Base-by-base conservation (phyloP, 2,888 invertebrate genomes). In the Leptinotarsa tumamoca region DNA sequence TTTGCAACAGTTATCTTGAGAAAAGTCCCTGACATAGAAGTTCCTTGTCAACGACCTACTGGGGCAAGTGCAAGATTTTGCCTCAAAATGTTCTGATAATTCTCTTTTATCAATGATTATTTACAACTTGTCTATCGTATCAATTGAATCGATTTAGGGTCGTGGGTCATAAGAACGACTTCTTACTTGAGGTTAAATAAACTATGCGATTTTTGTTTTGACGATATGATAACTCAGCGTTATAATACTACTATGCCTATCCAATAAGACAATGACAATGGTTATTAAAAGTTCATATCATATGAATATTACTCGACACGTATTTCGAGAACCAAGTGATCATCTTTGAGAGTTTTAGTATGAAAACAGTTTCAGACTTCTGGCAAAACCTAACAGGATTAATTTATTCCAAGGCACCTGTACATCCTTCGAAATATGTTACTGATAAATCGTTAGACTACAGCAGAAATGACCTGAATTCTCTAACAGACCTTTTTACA, bases 11-110 rank as follows among this genome's bases (percentile, higher is more conserved):
- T 15, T 4, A 23, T 58, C 23, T 58, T 58, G 17, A 21, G 23
- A 23, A 23, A 58, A 13, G 23, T 23, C 58, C 23, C 1, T 58
- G 23, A 23, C 18, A 33, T 33, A 43, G 27, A 17, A n/a, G n/a
- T 33, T 63, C 33, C 63, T 33, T 63, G 63, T 63, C 63, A 63
- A 43, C 43, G 63, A 63, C 63, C 63, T 17, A 43, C n/a, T 43
- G 43, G 17, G 4, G 27, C 4, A n/a, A 63, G 4, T 27, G 4
- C 27, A 33, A 27, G 10, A 63, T 63, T 63, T 33, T 63, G 5
- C 17, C 4, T 33, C 43, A 4, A 17, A 63, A 63, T 63, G 63
- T 10, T 17, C 21, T 33, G 63, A 63, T 63, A 33, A 63, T 10
- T 43, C 33, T 63, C 23, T 15, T 58, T 58, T 43, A 63, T 63